These are phyloP conservation scores for Neomonachus schauinslandi DNA, from an alignment of 2,113 vertebrate species.

Conservation along the genomic window DNA sequence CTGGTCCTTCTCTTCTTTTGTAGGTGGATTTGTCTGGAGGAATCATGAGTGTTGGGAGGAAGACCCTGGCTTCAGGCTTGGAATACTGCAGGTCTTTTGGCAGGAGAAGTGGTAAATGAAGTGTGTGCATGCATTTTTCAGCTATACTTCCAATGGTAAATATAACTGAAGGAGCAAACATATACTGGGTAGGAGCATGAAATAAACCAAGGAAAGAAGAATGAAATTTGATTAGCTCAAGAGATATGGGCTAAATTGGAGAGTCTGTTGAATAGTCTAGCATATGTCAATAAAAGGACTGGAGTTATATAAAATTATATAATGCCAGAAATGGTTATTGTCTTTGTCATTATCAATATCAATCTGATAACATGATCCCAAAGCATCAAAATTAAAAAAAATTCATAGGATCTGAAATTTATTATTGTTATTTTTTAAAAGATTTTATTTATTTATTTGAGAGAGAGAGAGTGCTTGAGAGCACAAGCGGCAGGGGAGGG, in stretches of 20 bases:
- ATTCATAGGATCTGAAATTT: background rate
- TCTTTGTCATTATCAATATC: background rate
- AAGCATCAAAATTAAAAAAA: background rate
- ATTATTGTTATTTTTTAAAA: background rate
- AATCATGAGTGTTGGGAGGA: background rate
- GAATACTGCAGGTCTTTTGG: background rate
- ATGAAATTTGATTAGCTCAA: background rate
- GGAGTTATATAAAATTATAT: background rate
- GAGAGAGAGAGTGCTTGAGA: background rate
- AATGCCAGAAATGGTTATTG: background rate
- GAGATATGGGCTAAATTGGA: background rate
- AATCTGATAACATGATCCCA: background rate
- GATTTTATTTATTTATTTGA: background rate
- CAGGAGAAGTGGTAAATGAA: background rate
- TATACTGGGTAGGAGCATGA: background rate
- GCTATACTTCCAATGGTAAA: background rate
- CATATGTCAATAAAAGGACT: background rate
- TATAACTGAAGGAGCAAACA: background rate
- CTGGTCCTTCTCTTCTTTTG: background rate
- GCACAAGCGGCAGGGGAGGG: background rate
- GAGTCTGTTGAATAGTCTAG: background rate
- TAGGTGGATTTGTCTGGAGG: background rate
- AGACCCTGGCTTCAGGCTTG: background rate
- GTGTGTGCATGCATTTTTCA: background rate
- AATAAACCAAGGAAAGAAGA: constrained; percentile 19